A percentile compares a stretch with the other conserved stretches of the same genome.
Evolutionary conservation across 2,113 vertebrate genomes (phyloP).

Genomic region (Tricholaema leucomelas): DNA sequence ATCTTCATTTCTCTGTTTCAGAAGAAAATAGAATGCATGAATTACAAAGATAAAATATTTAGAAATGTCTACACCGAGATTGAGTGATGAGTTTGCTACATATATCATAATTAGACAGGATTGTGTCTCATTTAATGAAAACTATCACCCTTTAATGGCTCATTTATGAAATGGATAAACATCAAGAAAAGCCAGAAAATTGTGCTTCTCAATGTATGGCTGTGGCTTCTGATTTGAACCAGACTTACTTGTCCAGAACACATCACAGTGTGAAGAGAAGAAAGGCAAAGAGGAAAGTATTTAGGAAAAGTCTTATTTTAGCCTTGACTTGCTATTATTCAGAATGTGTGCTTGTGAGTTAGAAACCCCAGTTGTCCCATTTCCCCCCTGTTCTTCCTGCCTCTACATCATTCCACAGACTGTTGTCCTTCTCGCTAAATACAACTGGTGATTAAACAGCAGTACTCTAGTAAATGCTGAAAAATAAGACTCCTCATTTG

Average conservation of each 20-base stretch:
- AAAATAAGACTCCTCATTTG: constrained; percentile 19
- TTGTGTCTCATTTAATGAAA: not conserved
- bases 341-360: not conserved
- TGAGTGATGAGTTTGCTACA: not conserved
- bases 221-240: not conserved
- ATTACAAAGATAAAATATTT: not conserved
- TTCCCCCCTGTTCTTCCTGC: not conserved
- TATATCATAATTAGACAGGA: not conserved
- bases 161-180: not conserved
- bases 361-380: not conserved
- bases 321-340: not conserved
- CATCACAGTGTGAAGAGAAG: not conserved
- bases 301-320: not conserved
- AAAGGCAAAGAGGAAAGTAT: not conserved
- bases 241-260: not conserved
- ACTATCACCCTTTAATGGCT: not conserved
- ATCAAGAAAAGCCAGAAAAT: not conserved
- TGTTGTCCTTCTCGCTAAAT: not conserved
- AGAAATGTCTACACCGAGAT: not conserved
- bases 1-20: not conserved
- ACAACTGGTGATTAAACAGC: constrained; percentile 17
- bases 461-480: not conserved
- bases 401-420: not conserved
- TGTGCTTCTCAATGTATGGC: not conserved
- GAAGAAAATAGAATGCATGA: not conserved